A percentile compares a stretch with the other conserved stretches of the same genome.
These are phyloP conservation scores for Accipiter minullus DNA, from an alignment of 2,797 vertebrate species.

Conservation along the genomic window DNA sequence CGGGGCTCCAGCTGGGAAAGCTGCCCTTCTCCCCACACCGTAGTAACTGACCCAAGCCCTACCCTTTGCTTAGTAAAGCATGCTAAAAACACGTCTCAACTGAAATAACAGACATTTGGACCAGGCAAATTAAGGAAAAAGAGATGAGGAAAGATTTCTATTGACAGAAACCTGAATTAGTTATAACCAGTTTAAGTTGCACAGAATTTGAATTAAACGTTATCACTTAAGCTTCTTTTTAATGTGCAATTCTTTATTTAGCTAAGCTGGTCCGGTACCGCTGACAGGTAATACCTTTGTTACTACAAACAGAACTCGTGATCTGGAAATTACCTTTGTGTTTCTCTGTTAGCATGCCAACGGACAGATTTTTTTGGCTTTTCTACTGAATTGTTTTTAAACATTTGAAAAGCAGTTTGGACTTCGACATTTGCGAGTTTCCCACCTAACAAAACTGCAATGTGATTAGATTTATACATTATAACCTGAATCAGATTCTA, in stretches of 20 bases:
- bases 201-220: background rate
- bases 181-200: background rate
- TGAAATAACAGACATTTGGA: background rate
- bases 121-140: background rate
- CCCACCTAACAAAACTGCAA: background rate
- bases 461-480: background rate
- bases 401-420: background rate
- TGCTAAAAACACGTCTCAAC: background rate
- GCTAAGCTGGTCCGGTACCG: background rate
- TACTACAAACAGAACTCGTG: background rate
- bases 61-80: background rate
- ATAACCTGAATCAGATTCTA: background rate
- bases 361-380: background rate
- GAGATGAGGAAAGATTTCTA: background rate
- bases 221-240: background rate
- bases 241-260: background rate
- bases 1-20: background rate
- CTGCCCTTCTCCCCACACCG: background rate
- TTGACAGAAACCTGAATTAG: background rate
- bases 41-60: background rate
- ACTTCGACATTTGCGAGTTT: background rate
- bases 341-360: background rate
- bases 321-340: background rate
- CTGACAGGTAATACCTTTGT: background rate
- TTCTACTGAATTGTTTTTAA: background rate